Evolutionary conservation across 2,113 vertebrate species (phyloP), one percentile per base, ranked within the genome.

Genomic region (Tyrannus savana): DNA sequence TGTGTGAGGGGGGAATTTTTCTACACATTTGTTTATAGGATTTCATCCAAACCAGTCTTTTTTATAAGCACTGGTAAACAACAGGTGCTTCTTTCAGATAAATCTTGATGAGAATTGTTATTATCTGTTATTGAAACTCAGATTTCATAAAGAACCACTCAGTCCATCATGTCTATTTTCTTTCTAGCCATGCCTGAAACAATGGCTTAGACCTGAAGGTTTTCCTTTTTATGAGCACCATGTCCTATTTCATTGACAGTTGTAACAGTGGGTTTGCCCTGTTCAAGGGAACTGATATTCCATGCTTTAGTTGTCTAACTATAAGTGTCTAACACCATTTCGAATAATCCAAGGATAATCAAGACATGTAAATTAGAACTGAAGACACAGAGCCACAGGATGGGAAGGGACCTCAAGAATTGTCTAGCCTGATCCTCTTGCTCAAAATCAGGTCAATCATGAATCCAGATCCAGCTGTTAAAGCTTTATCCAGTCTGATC

Each of bases 221-320:
- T 78, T 87, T 14, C 10, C 8, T 39, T 86, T 75, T 52, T 17
- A 14, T 30, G 19, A 28, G 0, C 17, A 18, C 11, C 18, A 4
- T 44, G 11, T n/a, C 30, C 56, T n/a, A 11, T 55, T 67, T 67
- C 2, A 4, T 75, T 84, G 58, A 6, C 4, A 49, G 12, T 8
- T 59, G 5, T 4, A 37, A 8, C 2, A 41, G 50, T 19, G 14
- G 0, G 4, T 31, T 76, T 87, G 2, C 31, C 30, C 21, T 22
- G 1, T 35, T 59, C 14, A 37, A 62, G 13, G 16, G 7, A 78
- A 30, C 8, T 35, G 31, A 12, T 59, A 4, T 41, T n/a, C 25
- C 24, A 28, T 42, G 15, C 50, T 59, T 76, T 44, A 15, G 0
- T 63, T 52, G 6, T 30, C 35, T 50, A 37, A 72, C 55, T 5